Base-by-base conservation (phyloP, 2,888 invertebrate species). In the Drepanosiphum platanoidis region DNA sequence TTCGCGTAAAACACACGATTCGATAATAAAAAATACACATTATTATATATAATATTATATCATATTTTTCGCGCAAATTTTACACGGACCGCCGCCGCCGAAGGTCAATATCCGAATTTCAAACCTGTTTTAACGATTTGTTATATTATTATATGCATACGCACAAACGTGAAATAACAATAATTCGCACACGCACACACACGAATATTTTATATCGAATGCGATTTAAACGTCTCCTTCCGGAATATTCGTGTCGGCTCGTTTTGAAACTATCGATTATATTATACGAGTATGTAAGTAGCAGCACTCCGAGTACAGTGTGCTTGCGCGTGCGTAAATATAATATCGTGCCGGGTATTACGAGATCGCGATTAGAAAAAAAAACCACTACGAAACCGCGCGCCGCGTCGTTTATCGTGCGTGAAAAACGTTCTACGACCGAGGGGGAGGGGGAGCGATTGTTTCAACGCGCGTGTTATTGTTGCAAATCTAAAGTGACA, bases 21-120 rank as follows among this genome's bases (percentile, higher is more conserved):
- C 27, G 61, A n/a, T 58, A n/a, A 22, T n/a, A 22, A 22, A 8
- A 22, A 32, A 22, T n/a, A n/a, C n/a, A n/a, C n/a, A n/a, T n/a
- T n/a, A n/a, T n/a, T n/a, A n/a, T n/a, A n/a, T n/a, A n/a, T n/a
- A n/a, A n/a, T n/a, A n/a, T n/a, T n/a, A n/a, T n/a, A n/a, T n/a
- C n/a, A n/a, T n/a, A n/a, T n/a, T n/a, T n/a, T n/a, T 46, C 30
- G 11, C 9, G 22, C 32, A 18, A 72, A 74, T 52, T 52, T 74
- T 52, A 32, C 52, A 74, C 32, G 52, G 46, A 74, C 46, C 74
- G 52, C n/a, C 74, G 34, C 34, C 22, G 7, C n/a, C 34, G 75
- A 75, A 75, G 75, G 75, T 75, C 52, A 75, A 75, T 34, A 75
- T 75, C 75, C 75, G 75, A 58, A 58, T 75, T 75, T 34, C 13